Evolutionary conservation across 2,797 vertebrate species (phyloP), one percentile per base, ranked within the genome.

Genomic region (Acropternis orthonyx): DNA sequence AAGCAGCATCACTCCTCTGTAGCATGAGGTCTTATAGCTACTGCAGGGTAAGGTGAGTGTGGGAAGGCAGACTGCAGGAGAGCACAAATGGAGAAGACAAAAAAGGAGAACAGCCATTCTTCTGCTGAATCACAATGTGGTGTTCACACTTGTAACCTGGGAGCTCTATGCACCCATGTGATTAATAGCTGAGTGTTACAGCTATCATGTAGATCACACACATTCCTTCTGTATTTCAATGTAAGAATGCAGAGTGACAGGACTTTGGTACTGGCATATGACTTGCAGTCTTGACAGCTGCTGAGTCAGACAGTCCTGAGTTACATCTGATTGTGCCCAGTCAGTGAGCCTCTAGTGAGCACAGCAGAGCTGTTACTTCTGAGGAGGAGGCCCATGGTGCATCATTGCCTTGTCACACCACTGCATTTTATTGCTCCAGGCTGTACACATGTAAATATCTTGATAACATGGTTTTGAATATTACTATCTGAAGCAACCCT

Each of bases 121-220:
- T 9, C 36, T 72, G 22, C 7, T 66, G 46, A 90, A 51, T 7
- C 0, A 1, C 28, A 44, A 4, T 4, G 1, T n/a, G 0, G 0
- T 56, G 26, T 66, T 46, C 2, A 2, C 24, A 39, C 4, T 59
- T 20, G 41, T 68, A n/a, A 18, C 26, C 28, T 43, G 27, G 22
- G 26, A 82, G 12, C 26, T 63, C 11, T 36, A 2, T 1, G 1
- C 16, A 63, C 5, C 17, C 28, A 3, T 18, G 13, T 68, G 37
- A 74, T 43, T 51, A 69, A 46, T 15, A 62, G 24, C 39, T 59
- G 36, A 30, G 13, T 58, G 22, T 55, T 62, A 46, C 30, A 78
- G 43, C 55, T 62, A 23, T 32, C 49, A 8, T 24, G 10, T 32
- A 6, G n/a, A 28, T 37, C 28, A 37, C 49, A 61, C 24, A 27